Conservation (phyloP, 2,888 invertebrate genomes). For the Epinotia brunnichana region DNA sequence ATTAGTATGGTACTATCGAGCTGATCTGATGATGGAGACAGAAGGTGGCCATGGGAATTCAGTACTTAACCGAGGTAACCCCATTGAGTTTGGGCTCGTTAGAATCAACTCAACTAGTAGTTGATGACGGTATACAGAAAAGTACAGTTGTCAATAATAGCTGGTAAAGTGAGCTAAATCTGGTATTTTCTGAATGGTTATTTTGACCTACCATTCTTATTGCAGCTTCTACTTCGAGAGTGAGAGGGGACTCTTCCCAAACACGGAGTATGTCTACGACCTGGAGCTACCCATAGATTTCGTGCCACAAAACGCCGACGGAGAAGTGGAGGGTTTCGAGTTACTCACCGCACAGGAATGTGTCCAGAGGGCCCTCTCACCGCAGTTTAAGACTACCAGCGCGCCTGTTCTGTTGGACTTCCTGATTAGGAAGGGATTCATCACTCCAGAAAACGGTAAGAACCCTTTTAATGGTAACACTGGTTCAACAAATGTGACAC, state of each 20-base stretch:
- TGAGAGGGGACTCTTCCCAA: slow-evolving; percentile 96
- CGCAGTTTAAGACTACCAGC: slow-evolving; percentile 97
- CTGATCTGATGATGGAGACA: too few relatives aligned
- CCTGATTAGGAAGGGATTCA: slow-evolving; percentile 94
- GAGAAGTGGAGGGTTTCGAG: slow-evolving; percentile 96
- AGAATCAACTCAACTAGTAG: too few relatives aligned
- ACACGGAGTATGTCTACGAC: slow-evolving; percentile 97
- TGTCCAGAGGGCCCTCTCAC: slow-evolving; percentile 90
- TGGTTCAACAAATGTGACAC: too few relatives aligned
- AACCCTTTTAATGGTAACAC: too few relatives aligned
- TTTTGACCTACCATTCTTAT: slow-evolving; percentile 46
- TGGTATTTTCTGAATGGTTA: too few relatives aligned
- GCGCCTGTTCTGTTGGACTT: slow-evolving; percentile 96
- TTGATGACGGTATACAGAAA: too few relatives aligned
- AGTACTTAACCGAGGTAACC: too few relatives aligned
- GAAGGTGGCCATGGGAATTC: too few relatives aligned
- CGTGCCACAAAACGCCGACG: slow-evolving; percentile 95
- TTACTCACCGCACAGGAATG: slow-evolving; percentile 92
- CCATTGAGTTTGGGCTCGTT: too few relatives aligned
- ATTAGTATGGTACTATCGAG: too few relatives aligned
- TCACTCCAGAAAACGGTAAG: slow-evolving; percentile 94
- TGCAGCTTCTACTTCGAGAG: slow-evolving; percentile 94
- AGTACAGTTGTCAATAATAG: too few relatives aligned
- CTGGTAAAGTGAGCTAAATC: too few relatives aligned
- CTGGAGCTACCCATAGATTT: slow-evolving; percentile 95